phyloP scores from a whole-genome alignment of 2,113 vertebrate genomes.

The Pteruthius melanotis region DNA sequence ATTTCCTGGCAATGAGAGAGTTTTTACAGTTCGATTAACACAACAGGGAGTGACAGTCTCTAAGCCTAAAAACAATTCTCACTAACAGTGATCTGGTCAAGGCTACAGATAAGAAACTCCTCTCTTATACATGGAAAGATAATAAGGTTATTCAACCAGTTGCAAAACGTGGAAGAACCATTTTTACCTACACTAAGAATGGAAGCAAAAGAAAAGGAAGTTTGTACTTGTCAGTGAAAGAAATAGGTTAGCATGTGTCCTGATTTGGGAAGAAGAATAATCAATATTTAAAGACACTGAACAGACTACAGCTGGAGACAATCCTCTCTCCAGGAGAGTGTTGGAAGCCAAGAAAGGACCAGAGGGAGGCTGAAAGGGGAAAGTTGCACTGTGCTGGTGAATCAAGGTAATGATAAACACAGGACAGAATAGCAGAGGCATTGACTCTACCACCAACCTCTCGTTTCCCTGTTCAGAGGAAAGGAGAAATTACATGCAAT shows the following conservation, averaged over 20 bases:
- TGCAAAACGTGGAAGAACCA: not conserved
- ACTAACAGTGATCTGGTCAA: not conserved
- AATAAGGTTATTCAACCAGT: not conserved
- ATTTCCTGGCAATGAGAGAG: not conserved
- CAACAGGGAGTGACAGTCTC: not conserved
- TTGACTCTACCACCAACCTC: not conserved
- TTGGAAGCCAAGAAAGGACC: not conserved
- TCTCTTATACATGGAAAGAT: not conserved
- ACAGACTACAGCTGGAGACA: not conserved
- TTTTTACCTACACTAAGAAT: not conserved
- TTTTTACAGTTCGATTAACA: not conserved
- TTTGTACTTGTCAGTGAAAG: not conserved
- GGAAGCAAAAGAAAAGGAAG: not conserved
- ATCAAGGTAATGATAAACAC: not conserved
- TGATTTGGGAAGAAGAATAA: not conserved
- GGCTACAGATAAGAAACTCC: not conserved
- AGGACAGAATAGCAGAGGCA: not conserved
- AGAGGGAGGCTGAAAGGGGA: not conserved
- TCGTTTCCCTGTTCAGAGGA: not conserved
- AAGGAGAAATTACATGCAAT: not conserved
- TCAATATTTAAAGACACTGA: slow-evolving; percentile 18
- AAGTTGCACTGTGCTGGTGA: not conserved
- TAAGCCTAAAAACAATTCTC: not conserved
- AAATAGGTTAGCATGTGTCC: not conserved
- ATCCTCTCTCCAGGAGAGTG: not conserved